Evolutionary conservation across 2,113 vertebrate species (phyloP).

Genomic region (Acanthisitta chloris): DNA sequence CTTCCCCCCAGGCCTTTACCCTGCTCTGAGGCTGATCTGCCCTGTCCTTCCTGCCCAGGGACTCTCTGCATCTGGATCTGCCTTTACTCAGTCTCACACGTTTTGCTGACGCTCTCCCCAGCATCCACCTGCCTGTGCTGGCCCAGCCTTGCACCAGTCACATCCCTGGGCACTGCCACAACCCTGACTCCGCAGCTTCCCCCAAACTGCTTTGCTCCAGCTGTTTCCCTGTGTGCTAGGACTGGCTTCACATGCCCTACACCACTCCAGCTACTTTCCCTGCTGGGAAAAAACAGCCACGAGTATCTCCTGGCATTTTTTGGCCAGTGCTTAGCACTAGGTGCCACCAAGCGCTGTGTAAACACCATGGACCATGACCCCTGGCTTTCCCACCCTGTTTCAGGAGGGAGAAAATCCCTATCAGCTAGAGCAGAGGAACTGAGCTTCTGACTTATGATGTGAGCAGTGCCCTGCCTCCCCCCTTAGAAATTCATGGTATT

Average conservation of each 20-base stretch:
- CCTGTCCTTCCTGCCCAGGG: not conserved
- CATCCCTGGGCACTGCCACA: fast-evolving
- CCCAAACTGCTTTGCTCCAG: not conserved
- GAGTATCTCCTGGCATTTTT: not conserved
- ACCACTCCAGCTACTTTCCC: not conserved
- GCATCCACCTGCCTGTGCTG: not conserved
- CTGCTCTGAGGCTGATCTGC: not conserved
- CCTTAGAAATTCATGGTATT: not conserved
- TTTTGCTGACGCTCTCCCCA: not conserved
- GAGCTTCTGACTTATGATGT: not conserved
- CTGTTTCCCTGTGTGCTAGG: not conserved
- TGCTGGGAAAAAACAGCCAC: not conserved
- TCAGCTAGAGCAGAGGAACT: not conserved
- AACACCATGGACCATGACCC: not conserved
- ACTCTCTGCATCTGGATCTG: not conserved
- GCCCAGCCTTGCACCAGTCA: not conserved
- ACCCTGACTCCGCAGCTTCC: not conserved
- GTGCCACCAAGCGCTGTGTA: not conserved
- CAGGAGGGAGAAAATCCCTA: not conserved
- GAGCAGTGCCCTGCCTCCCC: not conserved
- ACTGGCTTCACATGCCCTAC: not conserved
- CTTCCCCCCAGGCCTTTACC: not conserved
- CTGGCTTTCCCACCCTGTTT: not conserved
- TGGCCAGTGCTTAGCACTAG: fast-evolving
- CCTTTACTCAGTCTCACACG: not conserved